phyloP scores from a whole-genome alignment of 2,797 vertebrate genomes.

The Rallus crepitans region DNA sequence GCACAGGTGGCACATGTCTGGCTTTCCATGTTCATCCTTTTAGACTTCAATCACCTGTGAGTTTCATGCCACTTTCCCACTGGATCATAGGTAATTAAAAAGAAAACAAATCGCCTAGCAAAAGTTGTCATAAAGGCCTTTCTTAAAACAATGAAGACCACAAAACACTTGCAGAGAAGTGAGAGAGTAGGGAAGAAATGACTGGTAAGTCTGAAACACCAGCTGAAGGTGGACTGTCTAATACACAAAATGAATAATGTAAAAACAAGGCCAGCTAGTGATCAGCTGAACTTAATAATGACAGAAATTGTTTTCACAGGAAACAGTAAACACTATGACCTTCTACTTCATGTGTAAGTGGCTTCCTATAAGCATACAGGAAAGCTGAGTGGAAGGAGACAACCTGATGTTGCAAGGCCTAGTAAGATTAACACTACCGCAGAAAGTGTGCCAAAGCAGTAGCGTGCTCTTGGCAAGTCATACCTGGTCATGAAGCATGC shows the following conservation, averaged over 20 bases:
- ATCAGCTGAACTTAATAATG: too few relatives aligned
- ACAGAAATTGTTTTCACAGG: background rate
- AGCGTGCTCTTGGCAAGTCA: background rate
- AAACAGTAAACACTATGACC: background rate
- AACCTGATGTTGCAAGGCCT: background rate
- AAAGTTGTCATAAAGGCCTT: background rate
- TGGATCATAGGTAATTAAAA: background rate
- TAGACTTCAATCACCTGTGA: background rate
- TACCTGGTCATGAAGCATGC: background rate
- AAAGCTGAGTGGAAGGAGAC: background rate
- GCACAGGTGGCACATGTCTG: background rate
- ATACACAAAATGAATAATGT: background rate
- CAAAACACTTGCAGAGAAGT: background rate
- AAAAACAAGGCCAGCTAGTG: background rate
- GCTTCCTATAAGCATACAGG: background rate
- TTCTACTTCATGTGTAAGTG: background rate
- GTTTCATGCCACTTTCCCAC: background rate
- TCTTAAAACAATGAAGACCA: background rate
- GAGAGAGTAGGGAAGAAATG: background rate
- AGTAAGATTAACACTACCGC: background rate
- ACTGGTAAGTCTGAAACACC: background rate
- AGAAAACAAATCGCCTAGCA: background rate
- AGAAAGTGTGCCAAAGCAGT: background rate
- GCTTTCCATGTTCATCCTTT: background rate
- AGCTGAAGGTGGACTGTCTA: background rate